Evolutionary conservation across 2,888 invertebrate species (phyloP).

Genomic region (Drosophila meridiana): DNA sequence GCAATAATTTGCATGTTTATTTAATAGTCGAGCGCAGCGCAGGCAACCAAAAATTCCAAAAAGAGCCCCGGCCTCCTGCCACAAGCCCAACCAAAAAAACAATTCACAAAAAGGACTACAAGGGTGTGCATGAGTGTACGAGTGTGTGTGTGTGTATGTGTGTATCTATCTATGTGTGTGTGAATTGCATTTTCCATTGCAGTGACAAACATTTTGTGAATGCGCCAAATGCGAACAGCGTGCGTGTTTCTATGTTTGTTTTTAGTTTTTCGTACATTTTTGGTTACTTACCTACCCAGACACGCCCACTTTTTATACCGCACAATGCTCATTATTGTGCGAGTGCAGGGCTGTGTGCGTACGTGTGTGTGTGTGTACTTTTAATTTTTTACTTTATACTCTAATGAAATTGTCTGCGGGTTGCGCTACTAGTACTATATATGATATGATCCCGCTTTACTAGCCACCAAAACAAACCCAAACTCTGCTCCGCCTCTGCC

Average conservation of each 20-base stretch:
- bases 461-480: neutral
- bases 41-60: conserved; percentile 14
- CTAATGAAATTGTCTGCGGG: conserved; percentile 81
- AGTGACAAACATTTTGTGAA: conserved; percentile 74
- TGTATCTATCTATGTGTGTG: conserved; percentile 19
- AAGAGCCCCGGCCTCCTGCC: neutral
- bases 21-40: conserved; percentile 67
- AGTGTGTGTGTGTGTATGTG: neutral
- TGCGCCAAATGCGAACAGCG: conserved; percentile 62
- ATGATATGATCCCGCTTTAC: conserved; percentile 25
- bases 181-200: conserved; percentile 56
- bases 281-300: conserved; percentile 43
- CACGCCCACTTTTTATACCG: conserved; percentile 1
- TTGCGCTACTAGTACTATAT: conserved; percentile 25
- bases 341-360: conserved; percentile 19
- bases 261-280: conserved; percentile 55
- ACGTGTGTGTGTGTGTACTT: conserved; percentile 23
- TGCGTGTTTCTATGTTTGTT: conserved; percentile 53
- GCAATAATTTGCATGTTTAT: conserved; percentile 81
- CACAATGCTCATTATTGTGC: conserved; percentile 46
- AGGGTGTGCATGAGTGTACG: conserved; percentile 11
- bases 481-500: neutral
- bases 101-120: conserved; percentile 52
- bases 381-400: conserved; percentile 57
- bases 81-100: conserved; percentile 7